These are phyloP conservation scores for Caenorhabditis virilis DNA, from an alignment of 2,888 invertebrate species.

Conservation along the genomic window DNA sequence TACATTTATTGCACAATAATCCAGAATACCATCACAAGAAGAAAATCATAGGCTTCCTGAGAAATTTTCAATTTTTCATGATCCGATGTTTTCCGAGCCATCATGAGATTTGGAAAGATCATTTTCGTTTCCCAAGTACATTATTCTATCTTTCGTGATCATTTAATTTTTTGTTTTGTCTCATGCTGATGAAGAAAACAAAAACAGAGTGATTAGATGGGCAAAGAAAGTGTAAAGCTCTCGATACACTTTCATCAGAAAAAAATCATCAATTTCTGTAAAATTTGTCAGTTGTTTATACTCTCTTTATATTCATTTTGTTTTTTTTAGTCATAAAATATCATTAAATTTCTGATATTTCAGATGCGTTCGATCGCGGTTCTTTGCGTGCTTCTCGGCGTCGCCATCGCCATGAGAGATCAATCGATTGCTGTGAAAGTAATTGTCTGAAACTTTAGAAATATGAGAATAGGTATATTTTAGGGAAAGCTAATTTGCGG, in stretches of 20 bases:
- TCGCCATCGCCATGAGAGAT: slow-evolving; percentile 49
- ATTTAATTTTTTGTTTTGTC: too few species aligned
- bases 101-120: too few species aligned
- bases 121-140: too few species aligned
- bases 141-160: too few species aligned
- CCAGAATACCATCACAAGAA: too few species aligned
- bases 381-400: slow-evolving; percentile 7
- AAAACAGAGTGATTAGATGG: neutral
- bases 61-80: too few species aligned
- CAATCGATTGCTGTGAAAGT: slow-evolving; percentile 52
- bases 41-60: too few species aligned
- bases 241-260: slow-evolving; percentile 9
- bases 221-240: neutral
- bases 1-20: too few species aligned
- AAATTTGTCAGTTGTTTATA: neutral
- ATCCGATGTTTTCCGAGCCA: too few species aligned
- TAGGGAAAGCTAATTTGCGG: slow-evolving; percentile 52
- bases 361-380: slow-evolving; percentile 6
- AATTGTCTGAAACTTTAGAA: neutral
- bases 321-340: slow-evolving; percentile 2
- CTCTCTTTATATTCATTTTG: neutral
- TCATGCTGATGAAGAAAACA: too few species aligned
- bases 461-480: slow-evolving; percentile 12
- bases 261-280: neutral
- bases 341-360: too few species aligned